Conservation (phyloP, 2,888 invertebrate genomes). For the Euclidia mi region DNA sequence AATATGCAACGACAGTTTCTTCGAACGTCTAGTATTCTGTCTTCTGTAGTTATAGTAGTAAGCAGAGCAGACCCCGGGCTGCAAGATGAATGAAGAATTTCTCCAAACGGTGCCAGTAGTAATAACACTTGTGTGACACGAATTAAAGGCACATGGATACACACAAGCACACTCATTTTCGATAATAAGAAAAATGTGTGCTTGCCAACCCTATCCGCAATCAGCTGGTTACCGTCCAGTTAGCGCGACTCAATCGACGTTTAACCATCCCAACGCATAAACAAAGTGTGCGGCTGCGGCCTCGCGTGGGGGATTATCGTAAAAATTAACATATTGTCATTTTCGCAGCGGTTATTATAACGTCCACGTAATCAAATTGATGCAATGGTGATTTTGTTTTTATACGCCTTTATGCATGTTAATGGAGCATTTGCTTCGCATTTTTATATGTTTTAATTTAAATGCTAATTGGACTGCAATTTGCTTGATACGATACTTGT, state of each 20-base stretch:
- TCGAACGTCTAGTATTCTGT: no score
- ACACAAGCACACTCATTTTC: no score
- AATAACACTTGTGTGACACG: no score
- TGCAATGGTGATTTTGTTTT: slow-evolving; percentile 25
- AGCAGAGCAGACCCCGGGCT: no score
- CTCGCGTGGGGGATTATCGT: slow-evolving; percentile 48
- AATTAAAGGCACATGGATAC: no score
- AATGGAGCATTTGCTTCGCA: slow-evolving; percentile 11
- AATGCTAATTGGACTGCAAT: slow-evolving; percentile 29
- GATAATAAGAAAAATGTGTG: no score
- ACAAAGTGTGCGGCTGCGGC: slow-evolving; percentile 23
- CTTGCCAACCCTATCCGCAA: slow-evolving; percentile 11
- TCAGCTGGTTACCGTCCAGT: slow-evolving; percentile 50
- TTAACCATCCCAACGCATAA: slow-evolving; percentile 19
- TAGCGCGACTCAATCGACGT: slow-evolving; percentile 43
- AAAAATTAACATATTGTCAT: slow-evolving; percentile 56
- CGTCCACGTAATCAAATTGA: slow-evolving; percentile 27
- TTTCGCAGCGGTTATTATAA: slow-evolving; percentile 52
- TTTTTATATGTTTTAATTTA: slow-evolving; percentile 28
- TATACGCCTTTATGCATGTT: slow-evolving; percentile 26
- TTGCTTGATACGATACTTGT: slow-evolving; percentile 13
- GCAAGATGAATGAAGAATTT: no score
- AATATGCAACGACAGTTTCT: no score
- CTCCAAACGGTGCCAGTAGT: no score
- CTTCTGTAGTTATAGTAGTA: no score